Conservation (phyloP, 2,888 invertebrate species). For the Tubiluchus corallicola region DNA sequence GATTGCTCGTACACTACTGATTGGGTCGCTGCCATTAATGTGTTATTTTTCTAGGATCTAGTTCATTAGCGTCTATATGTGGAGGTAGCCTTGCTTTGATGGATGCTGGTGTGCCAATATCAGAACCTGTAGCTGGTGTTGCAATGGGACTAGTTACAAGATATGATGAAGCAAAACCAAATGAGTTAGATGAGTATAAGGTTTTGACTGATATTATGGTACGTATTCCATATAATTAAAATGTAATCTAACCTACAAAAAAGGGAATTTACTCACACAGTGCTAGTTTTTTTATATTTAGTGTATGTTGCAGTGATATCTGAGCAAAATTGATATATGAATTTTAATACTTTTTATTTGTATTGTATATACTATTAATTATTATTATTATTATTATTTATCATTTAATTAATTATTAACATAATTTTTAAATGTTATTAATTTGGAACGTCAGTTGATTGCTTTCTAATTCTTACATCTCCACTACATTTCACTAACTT, state of each 20-base stretch:
- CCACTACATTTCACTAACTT: too few relatives aligned
- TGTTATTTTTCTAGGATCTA: conserved; percentile 49
- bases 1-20: too few relatives aligned
- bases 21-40: neutral
- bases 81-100: conserved; percentile 82
- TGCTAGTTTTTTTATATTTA: neutral
- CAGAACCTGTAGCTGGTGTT: conserved; percentile 67
- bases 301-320: too few relatives aligned
- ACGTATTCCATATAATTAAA: too few relatives aligned
- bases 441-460: too few relatives aligned
- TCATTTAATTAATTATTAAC: neutral
- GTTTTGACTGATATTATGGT: conserved; percentile 78
- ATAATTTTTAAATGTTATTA: too few relatives aligned
- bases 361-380: neutral
- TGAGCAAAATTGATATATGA: too few relatives aligned
- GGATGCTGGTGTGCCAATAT: conserved; percentile 82
- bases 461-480: too few relatives aligned
- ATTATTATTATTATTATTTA: neutral
- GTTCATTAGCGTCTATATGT: conserved; percentile 96
- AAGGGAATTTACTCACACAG: too few relatives aligned
- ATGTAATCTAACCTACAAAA: too few relatives aligned
- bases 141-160: conserved; percentile 74
- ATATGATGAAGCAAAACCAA: conserved; percentile 23
- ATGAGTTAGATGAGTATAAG: conserved; percentile 45
- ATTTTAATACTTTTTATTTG: conserved; percentile 7